A percentile compares a stretch with the other conserved stretches of the same genome.
phyloP scores from a whole-genome alignment of 2,888 invertebrate species.

The Nysson spinosus region DNA sequence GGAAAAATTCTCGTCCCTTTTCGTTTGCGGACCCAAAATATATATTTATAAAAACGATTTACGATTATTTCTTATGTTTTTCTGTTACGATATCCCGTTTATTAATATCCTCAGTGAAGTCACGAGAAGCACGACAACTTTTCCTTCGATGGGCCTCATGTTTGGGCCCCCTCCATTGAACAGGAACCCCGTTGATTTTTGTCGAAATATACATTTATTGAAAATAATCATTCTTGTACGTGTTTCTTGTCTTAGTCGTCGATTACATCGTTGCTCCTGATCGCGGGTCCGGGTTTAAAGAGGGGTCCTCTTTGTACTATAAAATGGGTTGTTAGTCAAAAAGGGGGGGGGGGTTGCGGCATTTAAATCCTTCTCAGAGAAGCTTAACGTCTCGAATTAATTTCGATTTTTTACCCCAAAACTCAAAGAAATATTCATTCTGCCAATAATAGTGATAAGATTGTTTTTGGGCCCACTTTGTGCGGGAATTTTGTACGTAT shows the following conservation, averaged over 20 bases:
- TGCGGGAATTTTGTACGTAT: too few relatives aligned
- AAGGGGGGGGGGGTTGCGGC: not conserved
- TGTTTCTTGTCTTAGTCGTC: conserved; percentile 55
- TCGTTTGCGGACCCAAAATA: not conserved
- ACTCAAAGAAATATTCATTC: too few relatives aligned
- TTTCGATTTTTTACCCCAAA: too few relatives aligned
- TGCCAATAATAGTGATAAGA: too few relatives aligned
- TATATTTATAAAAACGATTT: conserved; percentile 22
- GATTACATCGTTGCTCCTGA: conserved; percentile 53
- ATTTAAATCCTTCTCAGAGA: too few relatives aligned
- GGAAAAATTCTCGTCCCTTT: conserved; percentile 27
- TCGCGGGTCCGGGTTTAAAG: conserved; percentile 38
- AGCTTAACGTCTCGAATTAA: too few relatives aligned
- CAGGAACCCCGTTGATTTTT: conserved; percentile 17
- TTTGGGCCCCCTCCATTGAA: conserved; percentile 6
- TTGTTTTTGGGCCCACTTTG: too few relatives aligned
- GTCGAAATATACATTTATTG: conserved; percentile 60
- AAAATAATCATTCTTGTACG: conserved; percentile 56
- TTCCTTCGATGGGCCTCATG: conserved; percentile 46
- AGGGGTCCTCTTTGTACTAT: conserved; percentile 48
- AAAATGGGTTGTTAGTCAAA: not conserved
- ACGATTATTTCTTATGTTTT: not conserved
- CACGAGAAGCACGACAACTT: conserved; percentile 41
- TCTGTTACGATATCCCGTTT: too few relatives aligned
- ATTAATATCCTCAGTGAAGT: too few relatives aligned